These are phyloP conservation scores for Lomographa bimaculata DNA, from an alignment of 2,888 invertebrate genomes.

Conservation along the genomic window DNA sequence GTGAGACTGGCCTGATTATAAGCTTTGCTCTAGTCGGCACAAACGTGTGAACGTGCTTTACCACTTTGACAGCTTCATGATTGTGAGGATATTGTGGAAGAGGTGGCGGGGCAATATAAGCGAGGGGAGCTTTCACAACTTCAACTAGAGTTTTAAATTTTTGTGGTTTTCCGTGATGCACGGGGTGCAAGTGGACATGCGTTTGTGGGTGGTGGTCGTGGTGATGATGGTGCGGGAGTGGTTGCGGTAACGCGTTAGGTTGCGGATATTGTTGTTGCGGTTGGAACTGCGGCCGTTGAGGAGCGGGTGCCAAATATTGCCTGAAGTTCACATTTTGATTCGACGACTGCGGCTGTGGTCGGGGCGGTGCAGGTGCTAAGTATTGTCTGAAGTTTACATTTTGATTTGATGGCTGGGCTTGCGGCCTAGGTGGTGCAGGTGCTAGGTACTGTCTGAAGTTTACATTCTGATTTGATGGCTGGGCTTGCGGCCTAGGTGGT, in stretches of 20 bases:
- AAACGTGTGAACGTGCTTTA: constrained; percentile 62
- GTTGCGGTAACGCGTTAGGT: constrained; percentile 26
- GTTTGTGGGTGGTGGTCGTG: constrained; percentile 28
- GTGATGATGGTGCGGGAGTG: constrained; percentile 21
- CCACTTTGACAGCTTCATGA: constrained; percentile 48
- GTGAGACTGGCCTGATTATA: constrained; percentile 58
- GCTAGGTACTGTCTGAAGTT: constrained; percentile 26
- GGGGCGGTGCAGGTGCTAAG: constrained; percentile 21
- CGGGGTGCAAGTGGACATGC: constrained; percentile 34
- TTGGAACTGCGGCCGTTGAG: constrained; percentile 10
- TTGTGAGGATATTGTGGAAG: constrained; percentile 40
- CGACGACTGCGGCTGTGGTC: constrained; percentile 25
- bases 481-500: constrained; percentile 29
- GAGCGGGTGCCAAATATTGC: constrained; percentile 21
- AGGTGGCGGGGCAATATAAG: constrained; percentile 71
- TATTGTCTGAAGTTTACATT: constrained; percentile 25
- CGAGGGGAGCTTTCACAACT: constrained; percentile 67
- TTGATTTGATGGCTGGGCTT: constrained; percentile 28
- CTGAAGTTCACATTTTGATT: constrained; percentile 24
- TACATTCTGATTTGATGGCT: constrained; percentile 24
- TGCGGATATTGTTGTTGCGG: constrained; percentile 21
- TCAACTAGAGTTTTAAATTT: constrained; percentile 71
- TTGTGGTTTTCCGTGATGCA: constrained; percentile 43
- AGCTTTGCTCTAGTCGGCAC: constrained; percentile 60
- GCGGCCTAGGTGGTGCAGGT: constrained; percentile 24